These are phyloP conservation scores for Leptatherina wallacei DNA, from an alignment of 2,797 vertebrate genomes.

Conservation along the genomic window DNA sequence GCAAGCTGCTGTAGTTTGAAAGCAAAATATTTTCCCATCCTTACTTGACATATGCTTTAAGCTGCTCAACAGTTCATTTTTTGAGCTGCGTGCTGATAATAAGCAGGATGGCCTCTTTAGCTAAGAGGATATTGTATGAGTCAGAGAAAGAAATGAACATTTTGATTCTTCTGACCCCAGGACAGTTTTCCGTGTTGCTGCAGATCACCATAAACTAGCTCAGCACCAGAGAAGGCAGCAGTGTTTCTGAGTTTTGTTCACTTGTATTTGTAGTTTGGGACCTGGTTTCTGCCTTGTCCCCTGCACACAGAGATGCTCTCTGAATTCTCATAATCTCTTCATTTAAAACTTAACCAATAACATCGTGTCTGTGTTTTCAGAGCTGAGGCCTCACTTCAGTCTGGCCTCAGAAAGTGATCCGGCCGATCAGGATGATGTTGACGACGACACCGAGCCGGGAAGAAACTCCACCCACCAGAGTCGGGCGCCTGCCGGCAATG, in stretches of 20 bases:
- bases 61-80: not conserved
- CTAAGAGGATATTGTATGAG: too few species aligned
- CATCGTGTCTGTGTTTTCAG: conserved; percentile 71
- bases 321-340: too few species aligned
- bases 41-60: not conserved
- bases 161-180: too few species aligned
- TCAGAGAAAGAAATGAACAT: too few species aligned
- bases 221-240: not conserved
- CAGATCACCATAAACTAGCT: not conserved
- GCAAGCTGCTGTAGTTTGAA: not conserved
- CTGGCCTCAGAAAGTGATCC: conserved; percentile 95
- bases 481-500: conserved; percentile 74
- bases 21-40: not conserved
- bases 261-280: too few species aligned
- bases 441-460: conserved; percentile 84
- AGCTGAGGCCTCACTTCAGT: conserved; percentile 95
- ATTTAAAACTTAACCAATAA: too few species aligned
- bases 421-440: conserved; percentile 91
- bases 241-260: not conserved
- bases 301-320: too few species aligned
- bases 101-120: too few species aligned
- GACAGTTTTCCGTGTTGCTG: too few species aligned
- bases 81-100: too few species aligned
- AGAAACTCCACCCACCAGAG: conserved; percentile 80
- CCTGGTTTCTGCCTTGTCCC: too few species aligned